These are phyloP conservation scores for Stegophylla sp. DNA, from an alignment of 2,888 invertebrate species.

Conservation along the genomic window DNA sequence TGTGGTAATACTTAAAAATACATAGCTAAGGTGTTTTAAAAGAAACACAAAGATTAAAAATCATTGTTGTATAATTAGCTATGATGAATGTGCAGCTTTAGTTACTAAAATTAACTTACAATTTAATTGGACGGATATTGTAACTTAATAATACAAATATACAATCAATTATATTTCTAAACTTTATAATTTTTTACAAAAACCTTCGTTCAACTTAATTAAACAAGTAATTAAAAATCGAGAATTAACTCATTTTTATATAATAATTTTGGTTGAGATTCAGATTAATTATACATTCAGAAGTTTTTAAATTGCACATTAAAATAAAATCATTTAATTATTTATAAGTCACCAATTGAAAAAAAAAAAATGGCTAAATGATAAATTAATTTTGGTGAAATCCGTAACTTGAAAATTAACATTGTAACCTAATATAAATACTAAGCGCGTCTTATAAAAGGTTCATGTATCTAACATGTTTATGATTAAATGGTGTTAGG, in stretches of 20 bases:
- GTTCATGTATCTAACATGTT: neutral
- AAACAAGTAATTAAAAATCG: neutral
- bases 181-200: neutral
- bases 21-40: neutral
- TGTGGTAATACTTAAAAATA: slow-evolving; percentile 24
- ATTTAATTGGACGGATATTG: slow-evolving; percentile 43
- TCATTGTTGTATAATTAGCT: slow-evolving; percentile 5
- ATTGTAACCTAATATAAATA: slow-evolving; percentile 19
- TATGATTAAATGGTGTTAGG: neutral
- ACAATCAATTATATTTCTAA: neutral
- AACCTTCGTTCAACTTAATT: neutral
- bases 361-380: no score
- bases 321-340: slow-evolving; percentile 28
- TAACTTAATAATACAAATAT: slow-evolving; percentile 32
- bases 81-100: neutral
- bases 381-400: neutral
- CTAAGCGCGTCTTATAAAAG: neutral
- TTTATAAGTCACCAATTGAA: slow-evolving; percentile 11
- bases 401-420: slow-evolving; percentile 1
- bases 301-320: slow-evolving; percentile 16
- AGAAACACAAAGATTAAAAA: slow-evolving; percentile 7
- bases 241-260: neutral
- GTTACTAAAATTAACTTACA: slow-evolving; percentile 33
- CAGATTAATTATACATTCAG: neutral
- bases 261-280: slow-evolving; percentile 10